These are phyloP conservation scores for Dorcus parallelipipedus DNA, from an alignment of 2,888 invertebrate species.

Conservation along the genomic window DNA sequence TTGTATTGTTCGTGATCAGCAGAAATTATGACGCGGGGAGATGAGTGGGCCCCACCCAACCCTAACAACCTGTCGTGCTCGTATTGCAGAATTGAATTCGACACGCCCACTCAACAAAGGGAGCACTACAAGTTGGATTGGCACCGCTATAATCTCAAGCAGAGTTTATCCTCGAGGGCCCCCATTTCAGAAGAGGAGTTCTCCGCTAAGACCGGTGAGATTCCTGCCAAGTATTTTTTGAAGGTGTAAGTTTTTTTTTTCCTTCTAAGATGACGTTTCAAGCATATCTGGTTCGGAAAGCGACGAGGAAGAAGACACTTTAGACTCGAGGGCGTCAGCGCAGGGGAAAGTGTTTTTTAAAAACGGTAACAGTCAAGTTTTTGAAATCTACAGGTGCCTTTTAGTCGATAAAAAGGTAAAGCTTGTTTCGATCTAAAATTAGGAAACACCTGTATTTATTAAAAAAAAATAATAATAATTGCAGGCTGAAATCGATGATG, in stretches of 20 bases:
- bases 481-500: conserved; percentile 31
- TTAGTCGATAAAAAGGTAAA: conserved; percentile 68
- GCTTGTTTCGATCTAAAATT: not conserved
- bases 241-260: not conserved
- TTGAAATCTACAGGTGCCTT: conserved; percentile 72
- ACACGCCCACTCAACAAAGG: conserved; percentile 60
- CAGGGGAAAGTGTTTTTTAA: conserved; percentile 74
- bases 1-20: no score
- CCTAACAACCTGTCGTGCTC: conserved; percentile 49
- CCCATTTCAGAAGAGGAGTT: conserved; percentile 59
- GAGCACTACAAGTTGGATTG: conserved; percentile 80
- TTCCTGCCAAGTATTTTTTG: not conserved
- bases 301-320: conserved; percentile 44
- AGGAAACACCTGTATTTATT: not conserved
- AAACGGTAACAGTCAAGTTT: conserved; percentile 63
- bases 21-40: not conserved
- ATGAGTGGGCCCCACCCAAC: not conserved
- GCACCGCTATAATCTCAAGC: conserved; percentile 80
- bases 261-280: conserved; percentile 56
- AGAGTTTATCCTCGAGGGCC: conserved; percentile 59
- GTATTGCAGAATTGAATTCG: conserved; percentile 55
- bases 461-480: not conserved
- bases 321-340: conserved; percentile 37
- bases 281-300: conserved; percentile 64
- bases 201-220: conserved; percentile 49